phyloP scores from a whole-genome alignment of 2,113 vertebrate species.

The Acrocephalus arundinaceus region DNA sequence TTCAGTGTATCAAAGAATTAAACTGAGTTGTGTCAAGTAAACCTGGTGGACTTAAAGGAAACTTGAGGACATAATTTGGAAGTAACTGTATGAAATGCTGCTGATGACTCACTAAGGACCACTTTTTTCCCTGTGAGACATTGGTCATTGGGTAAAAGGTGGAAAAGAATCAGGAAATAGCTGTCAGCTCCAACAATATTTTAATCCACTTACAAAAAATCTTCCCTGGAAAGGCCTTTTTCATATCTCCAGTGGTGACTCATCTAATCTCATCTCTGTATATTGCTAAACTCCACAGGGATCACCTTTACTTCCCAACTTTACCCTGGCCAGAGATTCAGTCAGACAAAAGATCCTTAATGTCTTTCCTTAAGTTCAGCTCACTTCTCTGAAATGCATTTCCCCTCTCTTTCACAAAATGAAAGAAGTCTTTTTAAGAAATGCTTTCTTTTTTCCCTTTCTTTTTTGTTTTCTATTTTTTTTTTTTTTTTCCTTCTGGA shows the following conservation, averaged over 20 bases:
- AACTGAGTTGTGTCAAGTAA: neutral
- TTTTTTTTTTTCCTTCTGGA: neutral
- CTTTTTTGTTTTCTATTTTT: neutral
- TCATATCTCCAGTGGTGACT: slow-evolving; percentile 34
- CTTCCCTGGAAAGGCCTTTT: slow-evolving; percentile 34
- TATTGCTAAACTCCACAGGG: slow-evolving; percentile 67
- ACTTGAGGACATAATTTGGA: neutral
- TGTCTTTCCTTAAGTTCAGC: slow-evolving; percentile 33
- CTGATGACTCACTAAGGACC: slow-evolving; percentile 4
- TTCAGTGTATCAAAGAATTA: neutral
- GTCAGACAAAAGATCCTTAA: slow-evolving; percentile 42
- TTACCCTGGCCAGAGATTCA: slow-evolving; percentile 26
- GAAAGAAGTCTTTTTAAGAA: neutral
- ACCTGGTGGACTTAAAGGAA: neutral
- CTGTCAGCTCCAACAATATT: slow-evolving; percentile 16
- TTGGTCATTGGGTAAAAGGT: neutral
- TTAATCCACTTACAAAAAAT: slow-evolving; percentile 37
- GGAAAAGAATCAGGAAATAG: slow-evolving; percentile 18
- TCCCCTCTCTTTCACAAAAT: neutral
- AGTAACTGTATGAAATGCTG: slow-evolving; percentile 20
- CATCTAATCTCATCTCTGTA: slow-evolving; percentile 40
- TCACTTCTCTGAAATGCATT: slow-evolving; percentile 18
- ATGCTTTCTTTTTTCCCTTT: neutral
- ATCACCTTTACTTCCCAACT: slow-evolving; percentile 65
- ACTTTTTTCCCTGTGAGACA: neutral